Conservation (phyloP, 35 echinoderm and acorn worm genomes). For the Nesometra sesokonis region DNA sequence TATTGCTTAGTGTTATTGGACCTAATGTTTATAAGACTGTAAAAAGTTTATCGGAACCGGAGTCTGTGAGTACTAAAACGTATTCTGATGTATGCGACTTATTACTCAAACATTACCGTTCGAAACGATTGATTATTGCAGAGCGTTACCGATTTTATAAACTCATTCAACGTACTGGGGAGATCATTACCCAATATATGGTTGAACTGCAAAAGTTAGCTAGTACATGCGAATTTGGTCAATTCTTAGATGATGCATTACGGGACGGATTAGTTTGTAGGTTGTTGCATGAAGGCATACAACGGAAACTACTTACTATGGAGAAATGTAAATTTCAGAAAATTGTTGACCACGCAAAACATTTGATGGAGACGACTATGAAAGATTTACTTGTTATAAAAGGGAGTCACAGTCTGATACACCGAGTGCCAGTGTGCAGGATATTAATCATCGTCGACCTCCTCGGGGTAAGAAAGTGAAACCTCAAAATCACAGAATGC, state of each 20-base stretch:
- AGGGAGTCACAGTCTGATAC: neutral
- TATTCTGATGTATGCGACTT: neutral
- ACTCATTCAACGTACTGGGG: neutral
- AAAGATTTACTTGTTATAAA: neutral
- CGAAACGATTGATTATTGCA: neutral
- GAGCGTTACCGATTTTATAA: conserved; percentile 21
- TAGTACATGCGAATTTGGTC: conserved; percentile 19
- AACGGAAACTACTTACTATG: conserved; percentile 12
- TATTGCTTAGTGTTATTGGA: neutral
- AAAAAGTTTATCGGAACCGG: neutral
- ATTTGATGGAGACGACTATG: conserved; percentile 6
- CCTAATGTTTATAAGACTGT: neutral
- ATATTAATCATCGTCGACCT: neutral
- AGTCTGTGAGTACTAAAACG: neutral
- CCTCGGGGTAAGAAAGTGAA: neutral
- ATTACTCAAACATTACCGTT: neutral
- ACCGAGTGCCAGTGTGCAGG: neutral
- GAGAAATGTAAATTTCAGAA: neutral
- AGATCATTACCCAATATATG: neutral
- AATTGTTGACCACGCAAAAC: neutral
- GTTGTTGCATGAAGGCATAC: neutral
- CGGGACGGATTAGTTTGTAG: conserved; percentile 16
- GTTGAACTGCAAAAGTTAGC: conserved; percentile 17
- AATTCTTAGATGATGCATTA: conserved; percentile 22
- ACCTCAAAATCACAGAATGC: neutral